Evolutionary conservation across 2,888 invertebrate species (phyloP).

Genomic region (Stenodema calcarata): DNA sequence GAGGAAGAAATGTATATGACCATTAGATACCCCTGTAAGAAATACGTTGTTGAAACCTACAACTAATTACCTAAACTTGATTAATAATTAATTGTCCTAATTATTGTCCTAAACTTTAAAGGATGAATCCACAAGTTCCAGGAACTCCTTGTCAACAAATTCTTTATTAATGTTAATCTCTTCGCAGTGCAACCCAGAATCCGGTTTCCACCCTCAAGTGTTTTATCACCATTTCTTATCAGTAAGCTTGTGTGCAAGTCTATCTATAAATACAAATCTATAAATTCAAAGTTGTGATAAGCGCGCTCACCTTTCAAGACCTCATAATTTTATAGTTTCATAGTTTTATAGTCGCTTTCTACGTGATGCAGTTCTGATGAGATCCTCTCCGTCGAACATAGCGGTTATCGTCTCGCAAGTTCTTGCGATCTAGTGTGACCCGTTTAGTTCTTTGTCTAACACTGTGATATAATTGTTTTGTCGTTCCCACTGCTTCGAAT

Average conservation of each 20-base stretch:
- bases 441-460: background rate
- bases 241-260: too few species aligned
- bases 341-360: background rate
- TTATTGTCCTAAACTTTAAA: too few species aligned
- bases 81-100: too few species aligned
- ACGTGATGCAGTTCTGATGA: background rate
- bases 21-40: too few species aligned
- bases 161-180: background rate
- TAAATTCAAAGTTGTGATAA: background rate
- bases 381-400: background rate
- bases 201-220: background rate
- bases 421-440: background rate
- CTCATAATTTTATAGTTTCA: background rate
- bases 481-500: background rate
- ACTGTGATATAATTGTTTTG: background rate
- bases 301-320: background rate
- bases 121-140: too few species aligned
- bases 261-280: too few species aligned
- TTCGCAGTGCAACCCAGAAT: background rate
- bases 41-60: too few species aligned
- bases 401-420: background rate
- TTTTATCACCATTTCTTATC: background rate
- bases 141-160: too few species aligned
- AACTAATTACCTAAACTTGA: too few species aligned
- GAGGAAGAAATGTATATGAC: too few species aligned